These are phyloP conservation scores for Notolepis coatsorum DNA, from an alignment of 2,797 vertebrate genomes.

Conservation along the genomic window DNA sequence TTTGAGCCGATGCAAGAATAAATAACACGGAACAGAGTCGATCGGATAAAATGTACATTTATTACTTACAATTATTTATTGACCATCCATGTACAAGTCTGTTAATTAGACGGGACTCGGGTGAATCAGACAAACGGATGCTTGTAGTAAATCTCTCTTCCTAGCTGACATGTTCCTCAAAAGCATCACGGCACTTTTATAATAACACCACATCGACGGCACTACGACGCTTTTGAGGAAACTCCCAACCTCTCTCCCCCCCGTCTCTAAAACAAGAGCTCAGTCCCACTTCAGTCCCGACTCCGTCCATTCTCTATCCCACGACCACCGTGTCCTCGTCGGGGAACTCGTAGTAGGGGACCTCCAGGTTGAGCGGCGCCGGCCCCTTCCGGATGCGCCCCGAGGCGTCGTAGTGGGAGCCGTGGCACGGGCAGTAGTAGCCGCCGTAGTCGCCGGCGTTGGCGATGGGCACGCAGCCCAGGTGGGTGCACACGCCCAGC, in stretches of 20 bases:
- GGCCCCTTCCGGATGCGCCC: conserved; percentile 93
- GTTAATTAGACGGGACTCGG: conserved; percentile 15
- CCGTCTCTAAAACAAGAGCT: conserved; percentile 7
- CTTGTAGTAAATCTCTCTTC: no score
- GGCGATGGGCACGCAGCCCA: conserved; percentile 93
- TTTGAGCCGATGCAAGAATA: background rate
- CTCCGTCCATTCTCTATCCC: no score
- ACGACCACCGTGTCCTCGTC: conserved; percentile 87
- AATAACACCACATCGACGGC: background rate
- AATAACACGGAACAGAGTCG: background rate
- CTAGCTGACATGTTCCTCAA: background rate
- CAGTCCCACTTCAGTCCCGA: conserved; percentile 8
- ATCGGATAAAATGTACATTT: conserved; percentile 68
- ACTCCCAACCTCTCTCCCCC: conserved; percentile 5
- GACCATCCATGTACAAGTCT: conserved; percentile 30
- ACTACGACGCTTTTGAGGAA: background rate
- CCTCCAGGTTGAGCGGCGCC: conserved; percentile 91
- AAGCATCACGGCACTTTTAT: background rate
- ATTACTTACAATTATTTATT: conserved; percentile 66
- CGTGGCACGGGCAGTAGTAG: conserved; percentile 95
- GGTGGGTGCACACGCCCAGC: conserved; percentile 92
- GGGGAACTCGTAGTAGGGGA: conserved; percentile 87
- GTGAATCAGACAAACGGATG: conserved; percentile 18
- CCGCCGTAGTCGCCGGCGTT: conserved; percentile 91
- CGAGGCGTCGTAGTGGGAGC: conserved; percentile 94